Evolutionary conservation across 23 tunicate species (phyloP), one percentile per base, ranked within the genome.

Genomic region (Clavelina lepadiformis): DNA sequence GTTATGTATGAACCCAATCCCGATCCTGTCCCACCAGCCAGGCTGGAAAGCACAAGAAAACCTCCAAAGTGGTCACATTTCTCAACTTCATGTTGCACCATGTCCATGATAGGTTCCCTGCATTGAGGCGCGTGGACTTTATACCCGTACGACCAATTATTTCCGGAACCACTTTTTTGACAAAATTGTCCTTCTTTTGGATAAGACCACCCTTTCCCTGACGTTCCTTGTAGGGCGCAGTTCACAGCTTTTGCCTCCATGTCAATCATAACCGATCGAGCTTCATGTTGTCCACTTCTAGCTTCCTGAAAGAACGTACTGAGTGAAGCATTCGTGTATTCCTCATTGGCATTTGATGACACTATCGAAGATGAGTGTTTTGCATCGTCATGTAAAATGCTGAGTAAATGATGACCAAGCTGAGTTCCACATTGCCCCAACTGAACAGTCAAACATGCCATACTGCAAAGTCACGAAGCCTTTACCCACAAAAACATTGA

Each of bases 21-120:
- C 2, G 94, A 84, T n/a, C 98, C 98, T 3, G 98, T 93, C 3
- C 98, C 98, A 28, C 98, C 98, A 36, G 98, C 98, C 6, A 93
- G 41, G 38, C 87, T 79, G 71, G 89, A 71, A 15, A 85, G 15
- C 51, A 93, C 62, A 20, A 85, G 35, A 73, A 93, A 93, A 19
- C 98, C 98, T 31, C 76, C 80, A 32, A 93, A 68, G 28, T 71
- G 21, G 47, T 93, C 98, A 52, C 87, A 78, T 49, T 93, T 85
- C 79, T 93, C 98, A 8, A 59, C 72, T 46, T 83, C 93, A 63
- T 66, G 73, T 25, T 78, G 59, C 19, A 79, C 51, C 3, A 65
- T 5, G 13, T 78, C 35, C 25, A 61, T n/a, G 18, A 93, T 60
- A 37, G 30, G 74, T 23, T 73, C 86, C 31, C 74, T 62, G 67